These are phyloP conservation scores for Brachystomella parvula DNA, from an alignment of 1,140 invertebrate genomes.

Conservation along the genomic window DNA sequence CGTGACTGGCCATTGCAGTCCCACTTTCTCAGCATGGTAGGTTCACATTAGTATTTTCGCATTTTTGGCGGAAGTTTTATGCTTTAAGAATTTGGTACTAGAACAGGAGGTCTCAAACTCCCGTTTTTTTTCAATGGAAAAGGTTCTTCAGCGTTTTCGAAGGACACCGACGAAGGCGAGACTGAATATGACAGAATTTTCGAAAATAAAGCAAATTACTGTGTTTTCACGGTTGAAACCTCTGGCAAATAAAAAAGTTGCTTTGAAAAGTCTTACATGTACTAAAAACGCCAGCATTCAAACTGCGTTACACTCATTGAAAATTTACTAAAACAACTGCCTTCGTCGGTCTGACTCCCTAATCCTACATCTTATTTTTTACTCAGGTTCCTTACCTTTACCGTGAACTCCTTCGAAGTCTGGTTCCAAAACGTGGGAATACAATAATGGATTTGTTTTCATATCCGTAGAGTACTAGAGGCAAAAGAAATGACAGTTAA, in stretches of 20 bases:
- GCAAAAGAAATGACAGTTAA: neutral
- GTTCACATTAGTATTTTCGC: neutral
- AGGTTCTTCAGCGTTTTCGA: neutral
- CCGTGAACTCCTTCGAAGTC: neutral
- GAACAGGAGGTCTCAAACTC: neutral
- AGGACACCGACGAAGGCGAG: too few relatives aligned
- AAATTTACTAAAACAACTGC: too few relatives aligned
- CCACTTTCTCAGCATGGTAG: too few relatives aligned
- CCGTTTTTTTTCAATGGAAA: neutral
- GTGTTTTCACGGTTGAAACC: neutral
- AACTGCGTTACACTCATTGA: too few relatives aligned
- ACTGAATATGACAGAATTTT: too few relatives aligned
- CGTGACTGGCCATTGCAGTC: neutral
- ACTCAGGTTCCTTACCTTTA: neutral
- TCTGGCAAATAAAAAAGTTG: neutral
- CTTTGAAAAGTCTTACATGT: neutral
- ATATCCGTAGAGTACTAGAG: slow-evolving; percentile 1
- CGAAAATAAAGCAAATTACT: too few relatives aligned
- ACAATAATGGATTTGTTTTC: neutral
- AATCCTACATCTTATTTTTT: neutral
- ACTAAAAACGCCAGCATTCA: neutral
- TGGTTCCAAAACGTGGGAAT: neutral
- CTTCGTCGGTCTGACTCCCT: too few relatives aligned
- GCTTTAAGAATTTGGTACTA: neutral
- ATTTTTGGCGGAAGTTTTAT: neutral